A percentile compares a stretch with the other conserved stretches of the same genome.
Evolutionary conservation across 2,113 vertebrate genomes (phyloP).

Genomic region (Drymodes brunneopygia): DNA sequence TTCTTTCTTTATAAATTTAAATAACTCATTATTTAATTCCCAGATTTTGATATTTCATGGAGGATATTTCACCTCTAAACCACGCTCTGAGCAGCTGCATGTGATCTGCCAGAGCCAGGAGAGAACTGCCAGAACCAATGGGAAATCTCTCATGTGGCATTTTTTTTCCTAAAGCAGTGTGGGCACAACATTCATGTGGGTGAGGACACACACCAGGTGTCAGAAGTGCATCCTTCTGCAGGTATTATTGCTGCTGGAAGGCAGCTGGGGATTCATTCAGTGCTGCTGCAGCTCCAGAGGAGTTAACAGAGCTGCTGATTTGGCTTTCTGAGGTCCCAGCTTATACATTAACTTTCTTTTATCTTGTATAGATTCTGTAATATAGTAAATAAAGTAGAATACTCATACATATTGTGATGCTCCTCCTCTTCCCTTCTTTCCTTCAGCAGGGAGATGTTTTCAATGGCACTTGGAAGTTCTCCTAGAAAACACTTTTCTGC

Average conservation of each 20-base stretch:
- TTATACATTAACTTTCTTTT: background rate
- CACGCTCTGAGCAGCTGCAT: background rate
- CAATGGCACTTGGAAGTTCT: background rate
- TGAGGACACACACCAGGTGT: background rate
- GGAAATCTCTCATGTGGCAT: background rate
- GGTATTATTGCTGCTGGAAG: background rate
- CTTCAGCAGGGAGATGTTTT: background rate
- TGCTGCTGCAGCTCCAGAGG: background rate
- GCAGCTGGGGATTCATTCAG: background rate
- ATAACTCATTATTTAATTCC: background rate
- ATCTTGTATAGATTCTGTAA: background rate
- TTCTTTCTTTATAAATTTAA: background rate
- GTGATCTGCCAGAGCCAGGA: background rate
- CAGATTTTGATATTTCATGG: background rate
- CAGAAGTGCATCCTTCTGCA: background rate
- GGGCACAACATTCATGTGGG: background rate
- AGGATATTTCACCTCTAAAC: background rate
- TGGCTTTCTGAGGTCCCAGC: background rate
- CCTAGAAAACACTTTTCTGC: background rate
- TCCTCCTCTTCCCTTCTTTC: background rate
- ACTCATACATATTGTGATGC: background rate
- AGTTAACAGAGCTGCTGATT: background rate
- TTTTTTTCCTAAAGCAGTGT: background rate
- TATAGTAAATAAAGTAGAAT: background rate
- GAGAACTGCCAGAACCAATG: background rate